Evolutionary conservation across 2,888 invertebrate species (phyloP).

Genomic region (Microplitis manilae): DNA sequence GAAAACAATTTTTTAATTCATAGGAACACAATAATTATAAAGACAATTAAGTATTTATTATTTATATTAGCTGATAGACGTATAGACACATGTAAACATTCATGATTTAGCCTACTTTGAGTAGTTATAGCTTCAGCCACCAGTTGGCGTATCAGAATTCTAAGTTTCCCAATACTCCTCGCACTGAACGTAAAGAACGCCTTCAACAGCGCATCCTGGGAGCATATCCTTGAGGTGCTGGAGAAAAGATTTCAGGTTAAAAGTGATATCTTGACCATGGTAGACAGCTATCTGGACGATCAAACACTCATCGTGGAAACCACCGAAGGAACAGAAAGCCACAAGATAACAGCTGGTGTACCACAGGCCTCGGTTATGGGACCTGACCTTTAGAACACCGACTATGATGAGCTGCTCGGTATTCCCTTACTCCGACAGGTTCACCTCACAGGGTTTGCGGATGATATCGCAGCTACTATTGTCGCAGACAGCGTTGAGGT

Average conservation of each 20-base stretch:
- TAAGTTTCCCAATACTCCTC: too few species aligned
- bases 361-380: constrained; percentile 3
- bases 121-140: too few species aligned
- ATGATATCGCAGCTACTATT: constrained; percentile 35
- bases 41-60: too few species aligned
- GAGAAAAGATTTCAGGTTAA: constrained; percentile 40
- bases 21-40: too few species aligned
- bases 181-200: constrained; percentile 16
- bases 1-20: too few species aligned
- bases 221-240: constrained; percentile 45
- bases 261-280: constrained; percentile 28
- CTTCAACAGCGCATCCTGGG: constrained; percentile 47
- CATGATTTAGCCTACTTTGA: too few species aligned
- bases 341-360: background rate
- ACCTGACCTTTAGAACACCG: background rate
- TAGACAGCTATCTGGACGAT: constrained; percentile 8
- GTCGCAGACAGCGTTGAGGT: background rate
- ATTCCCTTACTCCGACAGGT: constrained; percentile 1
- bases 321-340: background rate
- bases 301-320: constrained; percentile 4
- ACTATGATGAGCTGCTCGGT: constrained; percentile 43
- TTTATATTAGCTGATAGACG: too few species aligned
- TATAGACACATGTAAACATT: too few species aligned
- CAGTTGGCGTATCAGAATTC: too few species aligned
- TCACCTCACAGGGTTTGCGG: constrained; percentile 28